Evolutionary conservation across 2,888 invertebrate genomes (phyloP).

Genomic region (Spilarctia lutea): DNA sequence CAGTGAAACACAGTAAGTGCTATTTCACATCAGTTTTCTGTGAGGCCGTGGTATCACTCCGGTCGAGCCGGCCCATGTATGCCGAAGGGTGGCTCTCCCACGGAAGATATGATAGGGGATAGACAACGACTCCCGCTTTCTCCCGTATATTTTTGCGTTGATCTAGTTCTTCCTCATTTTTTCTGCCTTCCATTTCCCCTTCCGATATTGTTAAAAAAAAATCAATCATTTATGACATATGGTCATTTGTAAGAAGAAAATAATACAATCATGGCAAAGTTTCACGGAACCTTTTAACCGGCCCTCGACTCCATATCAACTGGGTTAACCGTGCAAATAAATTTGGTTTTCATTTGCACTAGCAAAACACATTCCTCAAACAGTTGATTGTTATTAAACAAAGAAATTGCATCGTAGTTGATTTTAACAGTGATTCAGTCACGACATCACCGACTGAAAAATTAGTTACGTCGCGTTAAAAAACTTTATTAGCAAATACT

Average conservation of each 20-base stretch:
- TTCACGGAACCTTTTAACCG: constrained; percentile 28
- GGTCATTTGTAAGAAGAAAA: background rate
- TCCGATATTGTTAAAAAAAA: no score
- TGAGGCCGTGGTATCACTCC: no score
- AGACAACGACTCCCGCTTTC: no score
- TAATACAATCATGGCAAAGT: background rate
- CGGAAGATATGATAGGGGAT: no score
- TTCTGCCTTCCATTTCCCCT: no score
- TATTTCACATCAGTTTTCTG: no score
- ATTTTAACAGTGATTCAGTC: constrained; percentile 50
- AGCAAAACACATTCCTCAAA: constrained; percentile 53
- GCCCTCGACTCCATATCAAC: constrained; percentile 10
- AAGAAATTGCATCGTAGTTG: constrained; percentile 52
- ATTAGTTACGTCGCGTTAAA: constrained; percentile 38
- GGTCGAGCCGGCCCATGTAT: no score
- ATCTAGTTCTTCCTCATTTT: no score
- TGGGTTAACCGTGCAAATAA: constrained; percentile 42
- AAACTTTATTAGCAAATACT: constrained; percentile 13
- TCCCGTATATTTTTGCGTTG: no score
- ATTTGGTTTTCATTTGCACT: constrained; percentile 54
- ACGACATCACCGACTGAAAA: constrained; percentile 49
- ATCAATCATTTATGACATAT: no score
- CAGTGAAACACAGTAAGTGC: no score
- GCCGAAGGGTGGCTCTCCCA: no score
- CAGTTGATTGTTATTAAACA: constrained; percentile 52